Base-by-base conservation (phyloP, 2,113 vertebrate species). In the Neodontobutis hainanensis region DNA sequence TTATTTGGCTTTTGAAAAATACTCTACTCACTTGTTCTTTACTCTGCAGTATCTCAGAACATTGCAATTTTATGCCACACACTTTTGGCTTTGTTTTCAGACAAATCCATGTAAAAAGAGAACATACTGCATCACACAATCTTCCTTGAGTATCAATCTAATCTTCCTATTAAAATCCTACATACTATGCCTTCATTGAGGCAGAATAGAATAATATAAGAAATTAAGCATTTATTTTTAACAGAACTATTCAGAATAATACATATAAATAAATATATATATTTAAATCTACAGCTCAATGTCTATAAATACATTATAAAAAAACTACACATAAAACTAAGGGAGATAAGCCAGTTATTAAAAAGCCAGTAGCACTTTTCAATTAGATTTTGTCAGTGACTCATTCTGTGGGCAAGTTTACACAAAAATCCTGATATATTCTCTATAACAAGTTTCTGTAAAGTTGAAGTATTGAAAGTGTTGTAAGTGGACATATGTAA, bases 331-430 rank as follows among this genome's bases (percentile, higher is more conserved):
- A 68, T 65, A 64, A 70, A 60, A 66, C 56, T 81, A 65, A 73
- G 55, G 80, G 75, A 88, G 8, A 73, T 48, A 87, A 89, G 87
- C 86, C 83, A 89, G 65, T 65, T 53, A 60, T 46, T 53, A 57
- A 60, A 63, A 55, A 45, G 65, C 61, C 43, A 61, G 64, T 53
- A 72, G 63, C 65, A 75, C 32, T 59, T 84, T 77, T 65, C 34
- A 79, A 66, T 61, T 27, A 63, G 55, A 38, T 75, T 82, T 70
- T 64, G 65, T 86, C 83, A 65, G 82, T 88, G 85, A 81, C 83
- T 88, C 82, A 74, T 77, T 79, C 65, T 56, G 69, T 73, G 73
- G 69, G 74, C 83, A 77, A 75, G 85, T 77, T 81, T 75, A 76
- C 72, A 76, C 44, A 73, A 32, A 73, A 64, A 66, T 32, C 61